Base-by-base conservation (phyloP, 1,140 invertebrate genomes). In the Diachasma alloeum region DNA sequence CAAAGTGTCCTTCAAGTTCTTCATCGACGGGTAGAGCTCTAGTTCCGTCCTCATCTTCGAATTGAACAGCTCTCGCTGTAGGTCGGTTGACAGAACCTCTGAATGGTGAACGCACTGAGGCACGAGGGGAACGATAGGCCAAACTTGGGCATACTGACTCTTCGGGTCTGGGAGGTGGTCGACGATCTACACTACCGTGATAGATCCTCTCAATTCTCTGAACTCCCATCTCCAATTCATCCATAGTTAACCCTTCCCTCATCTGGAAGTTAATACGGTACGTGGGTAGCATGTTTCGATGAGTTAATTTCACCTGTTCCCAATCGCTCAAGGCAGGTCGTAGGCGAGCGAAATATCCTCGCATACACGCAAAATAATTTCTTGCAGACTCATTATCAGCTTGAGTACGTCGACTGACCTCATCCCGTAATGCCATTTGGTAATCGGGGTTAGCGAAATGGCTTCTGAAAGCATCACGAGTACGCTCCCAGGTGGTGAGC, bases 371-470 rank as follows among this genome's bases (percentile, higher is more conserved):
- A 1, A 67, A 31, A 13, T 36, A 67, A 0, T 36, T 36, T 5
- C 63, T 22, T 1, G n/a, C n/a, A n/a, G n/a, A n/a, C n/a, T n/a
- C n/a, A n/a, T n/a, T n/a, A n/a, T n/a, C n/a, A n/a, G n/a, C 11
- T n/a, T 0, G 63, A 59, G 53, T 59, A 4, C 53, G 53, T 59
- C 22, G 53, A 5, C 53, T 26, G 10, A 59, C 22, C 19, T 59
- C 53, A 4, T 59, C 53, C 63, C n/a, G 9, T 19, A 71, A 9
- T 37, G 36, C 36, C 36, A 37, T 37, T 5, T 37, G 68, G 24
- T 71, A 76, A 46, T 76, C 75, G 17, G 75, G 69, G 15, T 76
- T 68, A 1, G 31, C 69, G 37, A 22, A 76, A 17, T 72, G 53
- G n/a, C 9, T 24, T 1, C 75, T 0, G n/a, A 72, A 36, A 1